Base-by-base conservation (phyloP, 1,140 invertebrate species). In the Piezodorus guildinii region DNA sequence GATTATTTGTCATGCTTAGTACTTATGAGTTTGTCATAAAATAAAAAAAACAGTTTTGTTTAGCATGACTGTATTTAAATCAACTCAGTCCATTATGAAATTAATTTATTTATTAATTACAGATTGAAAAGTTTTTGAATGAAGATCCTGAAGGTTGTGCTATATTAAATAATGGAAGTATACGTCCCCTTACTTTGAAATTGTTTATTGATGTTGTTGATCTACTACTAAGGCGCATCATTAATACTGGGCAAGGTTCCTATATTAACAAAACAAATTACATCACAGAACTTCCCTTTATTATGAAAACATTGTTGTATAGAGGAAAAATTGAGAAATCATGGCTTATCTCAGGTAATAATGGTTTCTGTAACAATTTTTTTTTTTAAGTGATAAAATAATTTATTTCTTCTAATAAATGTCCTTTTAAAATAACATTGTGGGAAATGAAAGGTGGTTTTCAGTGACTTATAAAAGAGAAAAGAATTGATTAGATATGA, bases 231-330 rank as follows among this genome's bases (percentile, higher is more conserved):
- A 27, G 23, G 15, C 17, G 17, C 1, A 23, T 56, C 1, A 16
- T 23, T 3, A 23, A 23, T 23, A 14, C 19, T 23, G 23, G n/a
- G 16, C n/a, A 56, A 15, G 23, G 15, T 23, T 23, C 52, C 3
- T 56, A 56, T 56, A 56, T 56, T 56, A 19, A 56, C 14, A 56
- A 56, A 27, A 23, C 19, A 23, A 56, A 56, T 56, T 56, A 56
- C 52, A 56, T 56, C 15, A 56, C 17, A 4, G 52, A 56, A 56
- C 52, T 56, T 23, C 52, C 52, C 25, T 56, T 9, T 56, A 25
- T 56, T 16, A 56, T 56, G 52, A 56, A 56, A 56, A 25, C 4
- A 10, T 25, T 56, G 4, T 23, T 23, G 6, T 56, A 56, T 56
- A 19, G 52, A 4, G 52, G 52, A 25, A 56, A 56, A 56, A 56